These are phyloP conservation scores for Abrostola tripartita DNA, from an alignment of 2,888 invertebrate genomes.

Conservation along the genomic window DNA sequence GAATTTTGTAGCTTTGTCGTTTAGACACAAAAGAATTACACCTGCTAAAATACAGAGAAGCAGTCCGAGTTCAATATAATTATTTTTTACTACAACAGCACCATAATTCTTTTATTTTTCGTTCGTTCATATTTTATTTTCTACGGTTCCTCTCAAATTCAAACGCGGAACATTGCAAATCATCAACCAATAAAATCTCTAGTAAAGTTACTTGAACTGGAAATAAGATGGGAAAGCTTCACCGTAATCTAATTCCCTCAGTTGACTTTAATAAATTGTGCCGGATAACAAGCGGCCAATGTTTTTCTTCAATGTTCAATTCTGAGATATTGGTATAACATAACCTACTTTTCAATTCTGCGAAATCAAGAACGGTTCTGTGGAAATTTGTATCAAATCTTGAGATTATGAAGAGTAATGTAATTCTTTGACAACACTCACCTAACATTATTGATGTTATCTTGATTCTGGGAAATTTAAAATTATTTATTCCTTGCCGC, in stretches of 20 bases:
- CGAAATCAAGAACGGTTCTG: slow-evolving; percentile 5
- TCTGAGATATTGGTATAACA: slow-evolving; percentile 20
- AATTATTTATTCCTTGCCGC: too few relatives aligned
- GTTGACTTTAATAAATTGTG: slow-evolving; percentile 40
- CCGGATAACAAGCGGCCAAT: slow-evolving; percentile 26
- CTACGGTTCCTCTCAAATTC: slow-evolving; percentile 6
- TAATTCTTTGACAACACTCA: too few relatives aligned
- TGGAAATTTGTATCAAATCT: too few relatives aligned
- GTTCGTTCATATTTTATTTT: not conserved
- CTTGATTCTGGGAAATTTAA: too few relatives aligned
- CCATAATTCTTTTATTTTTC: too few relatives aligned
- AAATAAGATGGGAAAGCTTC: slow-evolving; percentile 23
- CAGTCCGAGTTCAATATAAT: too few relatives aligned
- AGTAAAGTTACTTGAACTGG: slow-evolving; percentile 24
- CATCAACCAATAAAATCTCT: slow-evolving; percentile 27
- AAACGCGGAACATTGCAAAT: slow-evolving; percentile 18
- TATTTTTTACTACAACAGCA: too few relatives aligned
- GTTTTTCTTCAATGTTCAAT: slow-evolving; percentile 44
- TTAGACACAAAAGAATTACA: too few relatives aligned
- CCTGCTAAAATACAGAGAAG: too few relatives aligned
- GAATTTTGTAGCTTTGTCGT: too few relatives aligned
- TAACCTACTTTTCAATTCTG: slow-evolving; percentile 28
- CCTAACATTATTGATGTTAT: too few relatives aligned
- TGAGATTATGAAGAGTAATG: too few relatives aligned
- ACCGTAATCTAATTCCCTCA: slow-evolving; percentile 36